Conservation (phyloP, 2,888 invertebrate genomes). For the Acrobasis repandana region DNA sequence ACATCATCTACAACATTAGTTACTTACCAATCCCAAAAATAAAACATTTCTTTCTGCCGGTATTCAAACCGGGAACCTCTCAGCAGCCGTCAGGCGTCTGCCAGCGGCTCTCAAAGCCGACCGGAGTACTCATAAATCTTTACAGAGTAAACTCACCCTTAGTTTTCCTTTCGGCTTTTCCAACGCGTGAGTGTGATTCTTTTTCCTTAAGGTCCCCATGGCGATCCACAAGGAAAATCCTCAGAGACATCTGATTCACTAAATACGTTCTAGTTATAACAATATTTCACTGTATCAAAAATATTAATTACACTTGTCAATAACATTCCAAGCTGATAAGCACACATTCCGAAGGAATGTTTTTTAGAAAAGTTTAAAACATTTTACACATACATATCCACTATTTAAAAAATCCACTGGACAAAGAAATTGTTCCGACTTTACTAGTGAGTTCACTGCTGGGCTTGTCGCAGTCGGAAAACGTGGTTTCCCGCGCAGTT, state of each 20-base stretch:
- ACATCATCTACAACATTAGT: slow-evolving; percentile 18
- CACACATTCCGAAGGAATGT: slow-evolving; percentile 19
- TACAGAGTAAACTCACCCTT: slow-evolving; percentile 57
- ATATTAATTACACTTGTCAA: slow-evolving; percentile 17
- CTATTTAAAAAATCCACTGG: background rate
- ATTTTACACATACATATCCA: background rate
- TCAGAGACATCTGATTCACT: slow-evolving; percentile 16
- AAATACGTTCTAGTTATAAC: background rate
- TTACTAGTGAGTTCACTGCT: background rate
- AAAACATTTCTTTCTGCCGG: slow-evolving; percentile 14
- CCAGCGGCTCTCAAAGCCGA: slow-evolving; percentile 17
- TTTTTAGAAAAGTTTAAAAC: slow-evolving; percentile 1
- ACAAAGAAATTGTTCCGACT: background rate
- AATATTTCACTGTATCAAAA: slow-evolving; percentile 17
- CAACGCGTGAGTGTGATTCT: slow-evolving; percentile 50
- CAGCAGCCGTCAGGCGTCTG: slow-evolving; percentile 6
- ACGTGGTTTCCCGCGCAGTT: slow-evolving; percentile 20
- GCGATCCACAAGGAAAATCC: slow-evolving; percentile 19
- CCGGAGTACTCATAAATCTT: slow-evolving; percentile 21
- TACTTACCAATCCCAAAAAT: slow-evolving; percentile 9
- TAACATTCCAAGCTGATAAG: slow-evolving; percentile 15
- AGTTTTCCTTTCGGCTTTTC: slow-evolving; percentile 66
- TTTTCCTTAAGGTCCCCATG: slow-evolving; percentile 50
- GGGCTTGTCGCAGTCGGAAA: slow-evolving; percentile 2
- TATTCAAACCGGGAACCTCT: slow-evolving; percentile 15